Conservation (phyloP, 2,888 invertebrate genomes). For the Salticus scenicus region DNA sequence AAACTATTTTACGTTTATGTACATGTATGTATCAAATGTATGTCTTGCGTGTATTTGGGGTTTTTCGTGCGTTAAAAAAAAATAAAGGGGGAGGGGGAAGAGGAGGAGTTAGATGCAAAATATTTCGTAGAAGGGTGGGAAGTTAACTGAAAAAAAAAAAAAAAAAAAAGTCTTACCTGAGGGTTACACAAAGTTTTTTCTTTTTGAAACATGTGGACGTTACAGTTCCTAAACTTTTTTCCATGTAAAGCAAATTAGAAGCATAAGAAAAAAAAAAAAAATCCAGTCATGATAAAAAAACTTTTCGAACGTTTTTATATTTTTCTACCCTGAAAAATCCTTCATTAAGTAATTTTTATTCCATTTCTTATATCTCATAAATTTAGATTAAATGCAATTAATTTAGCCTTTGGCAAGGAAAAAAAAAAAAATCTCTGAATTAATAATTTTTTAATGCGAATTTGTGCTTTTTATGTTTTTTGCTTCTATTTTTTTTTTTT, state of each 20-base stretch:
- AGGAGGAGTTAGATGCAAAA: not conserved
- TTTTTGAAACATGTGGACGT: constrained; percentile 33
- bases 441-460: constrained; percentile 53
- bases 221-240: constrained; percentile 57
- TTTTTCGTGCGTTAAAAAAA: constrained; percentile 24
- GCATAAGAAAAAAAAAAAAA: constrained; percentile 18
- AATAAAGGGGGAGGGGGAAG: no score
- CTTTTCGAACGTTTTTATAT: constrained; percentile 27
- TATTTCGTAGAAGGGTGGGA: not conserved
- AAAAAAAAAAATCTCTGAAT: constrained; percentile 45
- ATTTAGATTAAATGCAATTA: constrained; percentile 69
- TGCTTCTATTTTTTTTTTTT: constrained; percentile 15
- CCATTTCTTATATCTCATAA: constrained; percentile 63
- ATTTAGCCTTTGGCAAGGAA: constrained; percentile 45
- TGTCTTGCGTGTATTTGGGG: constrained; percentile 32
- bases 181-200: constrained; percentile 34
- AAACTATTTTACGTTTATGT: constrained; percentile 24
- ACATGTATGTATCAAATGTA: constrained; percentile 36
- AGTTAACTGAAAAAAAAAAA: not conserved
- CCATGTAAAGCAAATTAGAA: constrained; percentile 45
- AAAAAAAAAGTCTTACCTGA: constrained; percentile 22
- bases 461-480: not conserved
- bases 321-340: constrained; percentile 34
- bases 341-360: constrained; percentile 68
- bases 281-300: constrained; percentile 11